Evolutionary conservation across 2,113 vertebrate genomes (phyloP), one percentile per base, ranked within the genome.

Genomic region (Thalassarche chlororhynchos): DNA sequence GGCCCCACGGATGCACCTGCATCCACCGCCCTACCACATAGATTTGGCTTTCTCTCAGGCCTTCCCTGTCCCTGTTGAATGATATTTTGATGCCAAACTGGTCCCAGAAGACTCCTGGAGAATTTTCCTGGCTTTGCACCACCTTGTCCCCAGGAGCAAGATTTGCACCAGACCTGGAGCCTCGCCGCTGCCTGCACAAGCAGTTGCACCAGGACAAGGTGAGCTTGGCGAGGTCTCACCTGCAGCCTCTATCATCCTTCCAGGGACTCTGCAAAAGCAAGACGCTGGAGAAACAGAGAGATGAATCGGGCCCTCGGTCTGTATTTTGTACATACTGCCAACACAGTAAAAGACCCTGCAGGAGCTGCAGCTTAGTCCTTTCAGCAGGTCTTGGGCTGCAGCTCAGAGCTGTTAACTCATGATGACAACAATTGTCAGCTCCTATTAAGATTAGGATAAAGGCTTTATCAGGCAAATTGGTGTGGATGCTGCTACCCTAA

Each of bases 341-440:
- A 2, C 1, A 3, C 72, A 46, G 32, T 21, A 6, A 75, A 78
- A 83, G 62, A 13, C 42, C 62, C 84, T 54, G 16, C 52, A 55
- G 91, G 86, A 92, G 61, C 62, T 89, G 92, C 68, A 75, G 76
- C 78, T 91, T 11, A 25, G 44, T 20, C 60, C 92, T 78, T 81
- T 28, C 87, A 83, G 92, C 68, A 34, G 76, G 47, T 49, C 68
- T 47, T 13, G 71, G 62, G 75, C 66, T 91, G 81, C 79, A 58
- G 68, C 84, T 72, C 68, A 2, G 80, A 76, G 84, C 84, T 82
- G 89, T 89, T 96, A 91, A 97, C 81, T 89, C 58, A 13, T 18
- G 74, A n/a, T 91, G 97, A 93, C 96, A 96, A 66, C 87, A 8
- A 38, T 10, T 96, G 97, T 95, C 97, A 91, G 49, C 78, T 96